Percentiles rank a stretch among this genome's conserved stretches.
phyloP scores from a whole-genome alignment of 2,888 invertebrate genomes.

The Dasysyrphus tricinctus region DNA sequence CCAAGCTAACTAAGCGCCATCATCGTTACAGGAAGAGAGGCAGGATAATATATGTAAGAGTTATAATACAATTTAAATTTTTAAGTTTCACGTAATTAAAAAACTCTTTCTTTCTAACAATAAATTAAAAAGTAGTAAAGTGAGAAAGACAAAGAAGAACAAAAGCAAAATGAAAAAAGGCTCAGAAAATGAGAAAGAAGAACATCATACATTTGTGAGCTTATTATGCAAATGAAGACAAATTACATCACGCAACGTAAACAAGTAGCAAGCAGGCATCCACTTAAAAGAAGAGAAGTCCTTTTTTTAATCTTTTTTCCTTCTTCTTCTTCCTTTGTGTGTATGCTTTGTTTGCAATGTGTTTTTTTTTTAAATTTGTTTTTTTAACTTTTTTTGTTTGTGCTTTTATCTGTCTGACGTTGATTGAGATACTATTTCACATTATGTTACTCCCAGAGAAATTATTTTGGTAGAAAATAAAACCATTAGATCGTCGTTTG shows the following conservation, averaged over 20 bases:
- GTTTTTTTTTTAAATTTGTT: constrained; percentile 1
- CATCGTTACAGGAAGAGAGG: background rate
- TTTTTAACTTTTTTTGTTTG: background rate
- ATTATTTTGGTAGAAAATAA: constrained; percentile 4
- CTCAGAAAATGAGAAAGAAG: background rate
- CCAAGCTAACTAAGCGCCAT: background rate
- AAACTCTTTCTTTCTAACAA: constrained; percentile 48
- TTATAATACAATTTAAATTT: constrained; percentile 52
- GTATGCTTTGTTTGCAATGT: background rate
- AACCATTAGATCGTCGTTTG: constrained; percentile 12
- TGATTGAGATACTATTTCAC: constrained; percentile 41
- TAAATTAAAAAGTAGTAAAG: constrained; percentile 21
- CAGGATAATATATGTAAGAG: background rate
- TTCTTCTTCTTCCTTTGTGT: background rate
- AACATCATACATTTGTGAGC: constrained; percentile 38
- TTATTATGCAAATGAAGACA: constrained; percentile 57
- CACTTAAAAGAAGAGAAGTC: constrained; percentile 25
- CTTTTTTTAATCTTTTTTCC: background rate
- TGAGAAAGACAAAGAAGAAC: background rate
- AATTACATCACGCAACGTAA: constrained; percentile 61
- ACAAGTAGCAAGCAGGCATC: constrained; percentile 30
- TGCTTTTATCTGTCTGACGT: constrained; percentile 41
- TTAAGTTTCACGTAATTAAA: constrained; percentile 63
- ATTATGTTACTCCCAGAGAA: constrained; percentile 14
- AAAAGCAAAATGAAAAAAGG: background rate